Percentiles rank a stretch among this genome's conserved stretches.
These are phyloP conservation scores for Triplophysa tibetana DNA, from an alignment of 2,113 vertebrate genomes.

Conservation along the genomic window DNA sequence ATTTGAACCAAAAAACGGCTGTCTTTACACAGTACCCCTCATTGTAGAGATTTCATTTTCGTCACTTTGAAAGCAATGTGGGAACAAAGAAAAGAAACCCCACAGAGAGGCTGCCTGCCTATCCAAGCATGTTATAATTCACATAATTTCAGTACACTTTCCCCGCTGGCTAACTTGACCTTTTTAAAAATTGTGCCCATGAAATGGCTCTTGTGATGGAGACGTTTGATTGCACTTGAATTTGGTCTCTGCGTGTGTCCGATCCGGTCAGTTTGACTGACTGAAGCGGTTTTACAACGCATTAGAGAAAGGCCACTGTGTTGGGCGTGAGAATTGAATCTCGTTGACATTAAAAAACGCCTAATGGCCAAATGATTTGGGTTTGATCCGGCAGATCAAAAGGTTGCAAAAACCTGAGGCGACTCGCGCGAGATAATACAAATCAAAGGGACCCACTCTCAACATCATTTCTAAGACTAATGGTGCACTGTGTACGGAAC, in stretches of 20 bases:
- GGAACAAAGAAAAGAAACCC: not conserved
- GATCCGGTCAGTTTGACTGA: slow-evolving; percentile 31
- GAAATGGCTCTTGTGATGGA: not conserved
- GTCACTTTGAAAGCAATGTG: not conserved
- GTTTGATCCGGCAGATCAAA: slow-evolving; percentile 24
- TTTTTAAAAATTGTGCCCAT: slow-evolving; percentile 9
- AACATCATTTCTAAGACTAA: not conserved
- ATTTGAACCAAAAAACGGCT: not conserved
- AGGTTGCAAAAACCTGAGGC: slow-evolving; percentile 19
- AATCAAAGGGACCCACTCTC: slow-evolving; percentile 13
- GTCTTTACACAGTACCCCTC: not conserved
- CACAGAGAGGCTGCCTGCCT: not conserved
- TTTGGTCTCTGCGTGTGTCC: slow-evolving; percentile 30
- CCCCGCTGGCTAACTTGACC: slow-evolving; percentile 10
- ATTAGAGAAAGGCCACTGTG: slow-evolving; percentile 42
- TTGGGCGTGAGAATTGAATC: slow-evolving; percentile 13
- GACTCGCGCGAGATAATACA: not conserved
- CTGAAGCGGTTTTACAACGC: slow-evolving; percentile 11
- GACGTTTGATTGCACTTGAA: slow-evolving; percentile 20
- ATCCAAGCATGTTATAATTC: slow-evolving; percentile 12
- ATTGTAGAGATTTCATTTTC: not conserved
- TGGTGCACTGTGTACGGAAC: not conserved
- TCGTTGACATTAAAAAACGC: slow-evolving; percentile 40
- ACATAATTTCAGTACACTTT: slow-evolving; percentile 14
- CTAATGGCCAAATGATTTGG: slow-evolving; percentile 26